Evolutionary conservation across 2,113 vertebrate species (phyloP).

Genomic region (Xiphophorus hellerii): DNA sequence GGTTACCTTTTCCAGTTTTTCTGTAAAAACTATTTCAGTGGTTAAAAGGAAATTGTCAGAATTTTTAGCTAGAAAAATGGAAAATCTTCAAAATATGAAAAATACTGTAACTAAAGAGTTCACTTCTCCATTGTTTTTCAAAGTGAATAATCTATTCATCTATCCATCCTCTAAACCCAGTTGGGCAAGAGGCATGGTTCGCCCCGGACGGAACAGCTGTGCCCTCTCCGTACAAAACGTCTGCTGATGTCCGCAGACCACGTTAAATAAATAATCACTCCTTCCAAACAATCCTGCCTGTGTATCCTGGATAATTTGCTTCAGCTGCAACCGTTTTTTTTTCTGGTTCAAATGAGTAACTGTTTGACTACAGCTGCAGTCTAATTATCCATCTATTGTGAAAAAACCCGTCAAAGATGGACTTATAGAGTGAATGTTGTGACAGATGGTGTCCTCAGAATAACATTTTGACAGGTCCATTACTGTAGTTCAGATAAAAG

Average conservation of each 20-base stretch:
- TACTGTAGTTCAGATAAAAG: background rate
- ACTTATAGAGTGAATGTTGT: background rate
- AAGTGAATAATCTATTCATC: too few species aligned
- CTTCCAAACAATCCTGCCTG: background rate
- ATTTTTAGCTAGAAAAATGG: background rate
- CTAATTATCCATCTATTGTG: too few species aligned
- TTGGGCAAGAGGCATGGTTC: too few species aligned
- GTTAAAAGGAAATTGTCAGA: background rate
- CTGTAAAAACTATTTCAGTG: background rate
- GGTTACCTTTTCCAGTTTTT: background rate
- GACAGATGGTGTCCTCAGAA: background rate
- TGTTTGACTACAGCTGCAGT: too few species aligned
- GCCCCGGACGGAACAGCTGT: background rate
- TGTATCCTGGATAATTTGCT: background rate
- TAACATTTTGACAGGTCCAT: background rate
- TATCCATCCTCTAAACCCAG: too few species aligned
- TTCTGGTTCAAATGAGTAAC: too few species aligned
- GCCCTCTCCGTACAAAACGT: background rate
- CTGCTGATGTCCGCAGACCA: background rate
- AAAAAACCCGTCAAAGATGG: too few species aligned
- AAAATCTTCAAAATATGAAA: background rate
- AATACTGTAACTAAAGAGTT: too few species aligned
- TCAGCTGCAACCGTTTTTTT: background rate
- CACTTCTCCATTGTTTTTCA: too few species aligned
- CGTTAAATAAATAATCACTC: background rate